Base-by-base conservation (phyloP, 2,888 invertebrate genomes). In the Baccha elongata region DNA sequence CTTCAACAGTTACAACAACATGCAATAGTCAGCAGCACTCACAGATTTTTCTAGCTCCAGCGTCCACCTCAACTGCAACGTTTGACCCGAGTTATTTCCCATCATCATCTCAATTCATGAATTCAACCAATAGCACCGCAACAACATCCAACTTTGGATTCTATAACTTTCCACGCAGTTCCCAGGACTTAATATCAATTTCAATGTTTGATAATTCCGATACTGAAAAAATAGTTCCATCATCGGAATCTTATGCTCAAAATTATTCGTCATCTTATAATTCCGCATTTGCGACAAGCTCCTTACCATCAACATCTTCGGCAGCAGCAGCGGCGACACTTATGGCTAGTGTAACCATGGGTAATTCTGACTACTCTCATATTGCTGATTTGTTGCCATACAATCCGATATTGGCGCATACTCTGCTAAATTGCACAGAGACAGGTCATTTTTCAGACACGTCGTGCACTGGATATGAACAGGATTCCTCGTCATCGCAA, bases 181-280 rank as follows among this genome's bases (percentile, higher is more conserved):
- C 87, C 1, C 85, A 86, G 35, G 87, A 87, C 72, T 64, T 87
- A 37, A 86, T 87, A 52, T 86, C 87, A 29, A 87, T 87, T 44
- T 85, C 87, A 23, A 86, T 87, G 75, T 86, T 87, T 42, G 87
- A 86, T 23, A 87, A 87, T 8, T 21, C 35, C 2, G 86, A 86
- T 53, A 60, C 85, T 10, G 85, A 79, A 6, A 86, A 85, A 32
- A 7, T 40, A 40, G 29, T 19, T 17, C 69, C 35, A 0, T 17
- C 50, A 7, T 26, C 80, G 10, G 75, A 75, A 10, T 50, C 72
- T 4, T 83, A 73, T 46, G 78, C 72, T 2, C 79, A 69, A 10
- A 84, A 46, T 13, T 74, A 60, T 55, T 17, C 79, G 1, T 32
- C 69, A 17, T 21, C 67, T 7, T 84, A 74, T 42, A 71, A 71